Conservation (phyloP, 2,888 invertebrate genomes). For the Leucozona laternaria region DNA sequence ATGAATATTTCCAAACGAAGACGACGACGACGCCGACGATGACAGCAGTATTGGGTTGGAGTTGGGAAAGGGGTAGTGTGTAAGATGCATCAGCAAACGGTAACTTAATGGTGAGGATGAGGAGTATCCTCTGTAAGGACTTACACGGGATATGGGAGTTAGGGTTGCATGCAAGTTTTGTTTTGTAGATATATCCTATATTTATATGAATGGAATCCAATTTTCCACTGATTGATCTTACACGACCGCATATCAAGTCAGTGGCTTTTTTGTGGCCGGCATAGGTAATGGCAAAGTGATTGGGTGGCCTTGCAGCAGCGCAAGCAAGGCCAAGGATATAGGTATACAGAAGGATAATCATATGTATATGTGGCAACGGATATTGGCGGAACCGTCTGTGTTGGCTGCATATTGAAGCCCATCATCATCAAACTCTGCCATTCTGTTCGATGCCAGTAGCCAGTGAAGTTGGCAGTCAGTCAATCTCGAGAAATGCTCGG, state of each 20-base stretch:
- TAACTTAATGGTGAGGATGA: constrained; percentile 53
- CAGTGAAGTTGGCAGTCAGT: constrained; percentile 33
- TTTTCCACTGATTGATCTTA: constrained; percentile 84
- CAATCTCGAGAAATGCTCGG: constrained; percentile 31
- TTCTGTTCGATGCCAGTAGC: neutral
- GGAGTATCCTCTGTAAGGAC: neutral
- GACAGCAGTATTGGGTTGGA: neutral
- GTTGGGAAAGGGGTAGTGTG: neutral
- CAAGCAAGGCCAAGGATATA: constrained; percentile 64
- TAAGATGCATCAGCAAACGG: constrained; percentile 72
- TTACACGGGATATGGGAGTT: neutral
- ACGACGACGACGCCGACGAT: neutral
- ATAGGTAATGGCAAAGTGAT: constrained; percentile 70
- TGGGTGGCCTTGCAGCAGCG: constrained; percentile 59
- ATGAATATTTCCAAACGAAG: constrained; percentile 69
- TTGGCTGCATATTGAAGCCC: constrained; percentile 16
- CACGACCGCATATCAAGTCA: constrained; percentile 80
- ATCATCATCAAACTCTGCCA: constrained; percentile 3
- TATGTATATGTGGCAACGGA: constrained; percentile 29
- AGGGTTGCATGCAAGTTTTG: constrained; percentile 23
- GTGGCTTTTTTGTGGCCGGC: constrained; percentile 77
- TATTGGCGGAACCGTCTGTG: constrained; percentile 45
- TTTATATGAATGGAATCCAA: constrained; percentile 81
- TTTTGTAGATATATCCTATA: neutral
- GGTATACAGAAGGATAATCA: constrained; percentile 44